Conservation (phyloP, 2,888 invertebrate species). For the Anticlea derivata region DNA sequence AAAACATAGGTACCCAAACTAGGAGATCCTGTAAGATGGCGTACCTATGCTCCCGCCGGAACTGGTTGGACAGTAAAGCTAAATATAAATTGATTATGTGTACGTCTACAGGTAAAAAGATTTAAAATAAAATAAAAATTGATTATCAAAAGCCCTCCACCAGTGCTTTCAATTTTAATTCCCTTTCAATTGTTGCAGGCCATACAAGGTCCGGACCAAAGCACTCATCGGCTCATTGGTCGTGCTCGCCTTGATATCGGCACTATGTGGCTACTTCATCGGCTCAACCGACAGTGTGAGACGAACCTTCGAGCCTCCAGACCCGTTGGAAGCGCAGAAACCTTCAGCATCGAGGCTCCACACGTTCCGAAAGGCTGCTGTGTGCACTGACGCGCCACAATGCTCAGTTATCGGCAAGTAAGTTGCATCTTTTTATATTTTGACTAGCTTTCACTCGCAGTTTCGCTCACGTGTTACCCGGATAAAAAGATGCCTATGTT, state of each 20-base stretch:
- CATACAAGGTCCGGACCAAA: conserved; percentile 61
- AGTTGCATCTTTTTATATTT: conserved; percentile 38
- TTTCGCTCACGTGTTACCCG: no score
- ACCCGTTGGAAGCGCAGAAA: conserved; percentile 85
- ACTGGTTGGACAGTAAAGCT: no score
- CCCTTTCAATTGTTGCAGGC: conserved; percentile 54
- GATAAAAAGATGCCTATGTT: no score
- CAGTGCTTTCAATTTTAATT: no score
- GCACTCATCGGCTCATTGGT: conserved; percentile 54
- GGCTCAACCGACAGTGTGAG: conserved; percentile 52
- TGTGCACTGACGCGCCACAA: conserved; percentile 89
- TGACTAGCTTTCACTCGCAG: no score
- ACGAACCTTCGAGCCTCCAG: conserved; percentile 79
- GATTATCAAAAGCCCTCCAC: no score
- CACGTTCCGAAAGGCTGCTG: conserved; percentile 87
- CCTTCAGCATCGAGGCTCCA: conserved; percentile 88
- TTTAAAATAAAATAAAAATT: no score
- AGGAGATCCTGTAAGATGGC: no score
- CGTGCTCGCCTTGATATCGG: conserved; percentile 59
- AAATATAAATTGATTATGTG: no score
- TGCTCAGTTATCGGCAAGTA: conserved; percentile 92
- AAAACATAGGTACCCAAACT: no score
- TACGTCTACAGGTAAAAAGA: no score
- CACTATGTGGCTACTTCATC: conserved; percentile 61
- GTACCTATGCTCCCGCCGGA: no score